A percentile compares a stretch with the other conserved stretches of the same genome.
Conservation (phyloP, 2,888 invertebrate genomes). For the Dorcus hopei region DNA sequence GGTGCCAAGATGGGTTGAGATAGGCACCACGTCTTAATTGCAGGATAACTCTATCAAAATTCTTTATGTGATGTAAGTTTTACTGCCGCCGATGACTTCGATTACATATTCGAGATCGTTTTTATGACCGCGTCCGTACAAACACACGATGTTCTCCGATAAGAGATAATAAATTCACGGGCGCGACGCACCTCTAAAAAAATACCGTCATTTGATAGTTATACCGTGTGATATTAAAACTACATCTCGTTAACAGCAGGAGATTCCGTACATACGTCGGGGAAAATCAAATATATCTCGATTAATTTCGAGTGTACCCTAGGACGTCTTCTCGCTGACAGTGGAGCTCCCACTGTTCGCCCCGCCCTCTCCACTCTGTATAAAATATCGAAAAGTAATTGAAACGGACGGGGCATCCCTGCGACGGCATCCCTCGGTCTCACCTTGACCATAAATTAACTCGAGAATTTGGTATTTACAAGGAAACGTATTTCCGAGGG, state of each 20-base stretch:
- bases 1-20: conserved; percentile 35
- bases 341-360: conserved; percentile 26
- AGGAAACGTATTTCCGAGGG: conserved; percentile 27
- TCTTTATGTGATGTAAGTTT: conserved; percentile 32
- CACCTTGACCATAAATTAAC: conserved; percentile 39
- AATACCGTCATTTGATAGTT: conserved; percentile 12
- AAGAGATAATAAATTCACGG: background rate
- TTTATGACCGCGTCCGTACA: conserved; percentile 3
- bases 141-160: background rate
- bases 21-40: conserved; percentile 34
- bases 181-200: conserved; percentile 5
- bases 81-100: conserved; percentile 30
- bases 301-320: conserved; percentile 26
- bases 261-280: conserved; percentile 17
- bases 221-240: conserved; percentile 12
- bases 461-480: conserved; percentile 34
- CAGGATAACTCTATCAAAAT: conserved; percentile 37
- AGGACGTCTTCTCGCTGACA: conserved; percentile 28
- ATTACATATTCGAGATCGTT: conserved; percentile 22
- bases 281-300: conserved; percentile 27
- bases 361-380: conserved; percentile 18
- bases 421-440: conserved; percentile 25
- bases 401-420: conserved; percentile 25
- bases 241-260: conserved; percentile 21
- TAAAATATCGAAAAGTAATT: conserved; percentile 32